These are phyloP conservation scores for Atta texana DNA, from an alignment of 1,140 invertebrate genomes.

Conservation along the genomic window DNA sequence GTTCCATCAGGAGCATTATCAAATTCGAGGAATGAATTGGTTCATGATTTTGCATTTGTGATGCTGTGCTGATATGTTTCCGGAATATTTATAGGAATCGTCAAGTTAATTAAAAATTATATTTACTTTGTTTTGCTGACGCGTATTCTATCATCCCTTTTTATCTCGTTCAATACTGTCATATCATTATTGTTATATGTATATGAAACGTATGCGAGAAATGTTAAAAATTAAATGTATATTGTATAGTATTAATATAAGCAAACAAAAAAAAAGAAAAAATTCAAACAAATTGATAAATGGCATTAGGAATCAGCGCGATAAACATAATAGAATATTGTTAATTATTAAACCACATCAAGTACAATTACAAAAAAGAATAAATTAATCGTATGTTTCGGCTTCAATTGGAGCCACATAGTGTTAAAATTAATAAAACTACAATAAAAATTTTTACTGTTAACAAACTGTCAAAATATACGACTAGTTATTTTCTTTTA, in stretches of 20 bases:
- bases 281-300: no score
- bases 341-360: no score
- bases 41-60: background rate
- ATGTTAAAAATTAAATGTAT: background rate
- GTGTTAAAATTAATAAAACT: no score
- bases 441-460: no score
- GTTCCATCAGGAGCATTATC: background rate
- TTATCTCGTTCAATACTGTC: background rate
- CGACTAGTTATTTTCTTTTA: no score
- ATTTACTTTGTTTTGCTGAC: constrained; percentile 24
- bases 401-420: no score
- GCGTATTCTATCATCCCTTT: background rate
- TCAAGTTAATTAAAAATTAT: constrained; percentile 34
- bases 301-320: no score
- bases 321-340: no score
- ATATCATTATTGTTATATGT: background rate
- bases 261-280: no score
- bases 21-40: background rate
- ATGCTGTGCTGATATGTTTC: background rate
- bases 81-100: background rate
- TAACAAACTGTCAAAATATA: no score
- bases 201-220: background rate
- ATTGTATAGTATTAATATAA: background rate
- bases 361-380: no score
- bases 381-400: no score